Evolutionary conservation across 92 coral and sea anemone genomes (phyloP), one percentile per base, ranked within the genome.

Genomic region (Zoanthus sociatus): DNA sequence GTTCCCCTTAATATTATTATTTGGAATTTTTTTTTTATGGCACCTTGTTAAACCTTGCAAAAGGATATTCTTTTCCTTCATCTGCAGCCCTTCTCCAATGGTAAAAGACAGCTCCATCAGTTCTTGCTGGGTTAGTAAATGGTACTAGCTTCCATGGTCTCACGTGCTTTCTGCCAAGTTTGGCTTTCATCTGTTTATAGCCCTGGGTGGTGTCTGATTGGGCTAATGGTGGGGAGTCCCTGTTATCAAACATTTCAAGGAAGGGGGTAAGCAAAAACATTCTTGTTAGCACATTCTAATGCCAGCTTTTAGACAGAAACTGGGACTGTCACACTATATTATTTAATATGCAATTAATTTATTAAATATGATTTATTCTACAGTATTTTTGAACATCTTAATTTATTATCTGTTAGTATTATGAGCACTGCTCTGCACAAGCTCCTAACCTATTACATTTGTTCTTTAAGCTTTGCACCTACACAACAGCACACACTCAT

Each of bases 11-110:
- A 63, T 63, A 18, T 20, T 6, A 16, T 20, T 5, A 50, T 50
- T 10, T 20, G 16, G n/a, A 63, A 20, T 32, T 16, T 44, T 3
- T 6, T 14, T 11, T 61, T n/a, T 26, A 1, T 15, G 16, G 11
- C 30, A 95, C 99, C 99, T 97, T 97, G 83, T 97, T 92, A 90
- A 97, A 97, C 79, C 98, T 95, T 69, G 99, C 99, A 91, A 97
- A 97, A 46, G 99, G 98, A 88, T 97, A 97, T 56, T 97, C 99
- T 74, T 97, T 97, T 67, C 87, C 91, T 33, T 93, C 98, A 83
- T 97, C 99, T 10, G 99, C 93, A 15, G 87, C 94, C 88, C 99
- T 89, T 78, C 99, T 90, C 99, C 99, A 97, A 86, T 97, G 99
- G 72, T 88, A 45, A 48, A 97, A 89, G 84, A 90, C 84, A 9